Evolutionary conservation across 2,113 vertebrate species (phyloP), one percentile per base, ranked within the genome.

Genomic region (Aythya baeri): DNA sequence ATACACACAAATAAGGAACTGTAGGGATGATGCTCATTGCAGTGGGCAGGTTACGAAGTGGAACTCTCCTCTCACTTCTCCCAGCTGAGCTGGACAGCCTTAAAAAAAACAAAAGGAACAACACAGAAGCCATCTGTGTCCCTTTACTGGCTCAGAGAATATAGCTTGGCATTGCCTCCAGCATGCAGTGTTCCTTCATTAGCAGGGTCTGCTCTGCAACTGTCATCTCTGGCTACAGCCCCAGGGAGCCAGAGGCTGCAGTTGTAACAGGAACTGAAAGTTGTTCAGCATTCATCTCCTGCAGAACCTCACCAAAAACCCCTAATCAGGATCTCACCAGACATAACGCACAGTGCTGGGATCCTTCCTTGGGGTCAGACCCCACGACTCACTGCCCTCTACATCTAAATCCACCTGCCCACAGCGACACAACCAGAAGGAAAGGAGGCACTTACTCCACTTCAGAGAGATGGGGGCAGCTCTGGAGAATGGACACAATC

Each of bases 361-460:
- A 26, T 4, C 8, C 34, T 5, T 63, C 25, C 34, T 25, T 3
- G 12, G n/a, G 17, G 21, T 63, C 62, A 62, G 50, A 11, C 4
- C 26, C 31, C 36, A 17, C 2, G 7, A 31, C 36, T 59, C 62
- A 18, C 17, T 43, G 49, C 14, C n/a, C 13, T 62, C 36, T 38
- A 29, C 34, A 20, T 2, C 13, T 32, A 43, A 16, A 29, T 61
- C 9, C 34, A 29, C 58, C 36, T 1, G 0, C 61, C 55, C 27
- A 17, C 7, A 86, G 86, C 29, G 38, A 68, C 20, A 11, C 38
- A 32, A 15, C 15, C 8, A 46, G 20, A 58, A 86, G 61, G 61
- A 49, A 88, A 88, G 12, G 41, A 78, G 27, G 55, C 20, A 98
- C 98, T 97, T 91, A 98, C 98, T 98, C 96, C 22, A 98, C 83